These are phyloP conservation scores for Cosmopolites sordidus DNA, from an alignment of 2,888 invertebrate genomes.

Conservation along the genomic window DNA sequence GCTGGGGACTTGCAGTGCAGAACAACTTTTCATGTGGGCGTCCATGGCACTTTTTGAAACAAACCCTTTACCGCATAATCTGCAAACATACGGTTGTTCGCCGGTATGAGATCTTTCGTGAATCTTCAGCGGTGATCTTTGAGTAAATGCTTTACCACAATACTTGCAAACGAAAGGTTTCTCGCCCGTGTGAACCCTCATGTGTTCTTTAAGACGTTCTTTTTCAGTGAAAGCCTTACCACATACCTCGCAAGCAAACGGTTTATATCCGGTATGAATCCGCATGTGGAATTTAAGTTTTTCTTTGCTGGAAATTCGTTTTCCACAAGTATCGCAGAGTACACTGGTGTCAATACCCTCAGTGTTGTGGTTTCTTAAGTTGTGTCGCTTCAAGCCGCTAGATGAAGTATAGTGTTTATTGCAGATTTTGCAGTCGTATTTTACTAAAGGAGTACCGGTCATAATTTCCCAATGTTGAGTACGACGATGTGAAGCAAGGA, in stretches of 20 bases:
- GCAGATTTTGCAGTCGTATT: conserved; percentile 44
- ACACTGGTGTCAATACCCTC: conserved; percentile 50
- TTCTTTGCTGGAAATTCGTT: conserved; percentile 43
- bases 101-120: conserved; percentile 61
- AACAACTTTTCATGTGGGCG: conserved; percentile 42
- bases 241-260: conserved; percentile 44
- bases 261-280: conserved; percentile 49
- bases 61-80: conserved; percentile 42
- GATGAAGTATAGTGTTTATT: conserved; percentile 44
- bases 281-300: conserved; percentile 44
- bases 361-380: conserved; percentile 37
- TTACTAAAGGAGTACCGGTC: conserved; percentile 41
- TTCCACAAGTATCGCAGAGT: conserved; percentile 46
- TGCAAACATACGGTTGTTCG: conserved; percentile 55
- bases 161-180: conserved; percentile 45
- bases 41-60: conserved; percentile 44
- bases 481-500: conserved; percentile 52
- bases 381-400: conserved; percentile 40
- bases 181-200: conserved; percentile 40
- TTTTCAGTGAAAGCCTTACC: conserved; percentile 52
- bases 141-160: conserved; percentile 47
- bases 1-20: conserved; percentile 18
- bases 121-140: conserved; percentile 57
- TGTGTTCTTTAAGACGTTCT: conserved; percentile 45
- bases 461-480: conserved; percentile 51